phyloP scores from a whole-genome alignment of 2,888 invertebrate species.

The Heliconius sara region DNA sequence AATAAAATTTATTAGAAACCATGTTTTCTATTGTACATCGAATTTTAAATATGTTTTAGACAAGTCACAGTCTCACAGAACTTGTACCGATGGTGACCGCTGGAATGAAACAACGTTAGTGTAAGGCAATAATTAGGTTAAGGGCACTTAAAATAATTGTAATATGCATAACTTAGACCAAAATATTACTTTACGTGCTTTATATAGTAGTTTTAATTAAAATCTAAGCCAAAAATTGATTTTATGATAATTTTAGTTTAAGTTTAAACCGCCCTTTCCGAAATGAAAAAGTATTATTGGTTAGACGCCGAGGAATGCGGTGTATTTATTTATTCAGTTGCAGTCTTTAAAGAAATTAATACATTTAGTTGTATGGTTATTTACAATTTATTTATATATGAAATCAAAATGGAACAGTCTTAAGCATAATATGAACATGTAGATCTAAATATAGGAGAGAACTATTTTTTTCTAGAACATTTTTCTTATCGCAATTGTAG shows the following conservation, averaged over 20 bases:
- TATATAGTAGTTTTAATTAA: slow-evolving; percentile 81
- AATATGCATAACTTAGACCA: slow-evolving; percentile 82
- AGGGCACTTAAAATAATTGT: slow-evolving; percentile 79
- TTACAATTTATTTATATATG: slow-evolving; percentile 59
- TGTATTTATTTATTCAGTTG: slow-evolving; percentile 74
- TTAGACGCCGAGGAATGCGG: slow-evolving; percentile 66
- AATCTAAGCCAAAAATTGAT: slow-evolving; percentile 84
- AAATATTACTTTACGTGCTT: slow-evolving; percentile 83
- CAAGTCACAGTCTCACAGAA: slow-evolving; percentile 49
- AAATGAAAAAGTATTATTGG: slow-evolving; percentile 80
- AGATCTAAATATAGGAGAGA: slow-evolving; percentile 65
- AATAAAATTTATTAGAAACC: slow-evolving; percentile 25
- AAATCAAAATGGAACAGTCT: slow-evolving; percentile 65
- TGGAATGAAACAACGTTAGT: slow-evolving; percentile 75
- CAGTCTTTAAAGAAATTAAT: slow-evolving; percentile 30
- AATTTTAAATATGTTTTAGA: slow-evolving; percentile 32
- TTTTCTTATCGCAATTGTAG: slow-evolving; percentile 74
- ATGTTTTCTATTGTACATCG: slow-evolving; percentile 11
- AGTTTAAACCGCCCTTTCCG: slow-evolving; percentile 70
- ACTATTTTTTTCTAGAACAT: slow-evolving; percentile 78
- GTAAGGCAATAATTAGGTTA: slow-evolving; percentile 81
- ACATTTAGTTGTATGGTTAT: slow-evolving; percentile 39
- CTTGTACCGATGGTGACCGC: slow-evolving; percentile 59
- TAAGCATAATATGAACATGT: slow-evolving; percentile 79
- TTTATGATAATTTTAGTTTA: slow-evolving; percentile 77